Base-by-base conservation (phyloP, 2,888 invertebrate species). In the Eristalis intricaria region DNA sequence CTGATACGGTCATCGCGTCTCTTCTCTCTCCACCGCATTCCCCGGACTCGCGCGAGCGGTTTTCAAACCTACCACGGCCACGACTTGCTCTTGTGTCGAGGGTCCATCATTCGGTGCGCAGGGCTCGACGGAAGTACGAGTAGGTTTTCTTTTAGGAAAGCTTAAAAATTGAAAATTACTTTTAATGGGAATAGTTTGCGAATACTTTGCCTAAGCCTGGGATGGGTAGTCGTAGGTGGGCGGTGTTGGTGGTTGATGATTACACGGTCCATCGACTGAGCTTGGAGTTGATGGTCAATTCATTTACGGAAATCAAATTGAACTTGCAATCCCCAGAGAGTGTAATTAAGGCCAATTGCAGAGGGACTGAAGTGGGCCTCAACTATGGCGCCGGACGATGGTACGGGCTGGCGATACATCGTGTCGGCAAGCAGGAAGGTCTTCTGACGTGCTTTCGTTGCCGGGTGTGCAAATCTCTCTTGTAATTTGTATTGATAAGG, bases 161-260 rank as follows among this genome's bases (percentile, higher is more conserved):
- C 66, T 80, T 60, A 65, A 80, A 73, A 80, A 84, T 79, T 76
- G 79, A 84, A 80, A 80, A 76, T 84, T 84, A 84, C 80, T 73
- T 80, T 87, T 87, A 87, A 87, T 87, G 79, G 84, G 76, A 87
- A 87, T 79, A 84, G 87, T 87, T 87, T 73, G 79, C 40, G 71
- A 71, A 79, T 50, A 68, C 43, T 74, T 74, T 75, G 60, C 50
- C 61, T 29, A 43, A 4, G 4, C 13, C 19, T 19, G n/a, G 50
- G 2, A n/a, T 50, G n/a, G 8, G 60, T 5, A 26, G 60, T 23
- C 7, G 5, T 26, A 26, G 26, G 22, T 3, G 60, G 1, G 4
- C 15, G 15, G 2, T 4, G 3, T 43, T n/a, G 43, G 50, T 50
- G 19, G 19, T 50, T 50, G 19, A 8, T 19, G 43, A 43, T 43